Evolutionary conservation across 1,140 invertebrate species (phyloP), one percentile per base, ranked within the genome.

Genomic region (Aphelenchoides besseyi): DNA sequence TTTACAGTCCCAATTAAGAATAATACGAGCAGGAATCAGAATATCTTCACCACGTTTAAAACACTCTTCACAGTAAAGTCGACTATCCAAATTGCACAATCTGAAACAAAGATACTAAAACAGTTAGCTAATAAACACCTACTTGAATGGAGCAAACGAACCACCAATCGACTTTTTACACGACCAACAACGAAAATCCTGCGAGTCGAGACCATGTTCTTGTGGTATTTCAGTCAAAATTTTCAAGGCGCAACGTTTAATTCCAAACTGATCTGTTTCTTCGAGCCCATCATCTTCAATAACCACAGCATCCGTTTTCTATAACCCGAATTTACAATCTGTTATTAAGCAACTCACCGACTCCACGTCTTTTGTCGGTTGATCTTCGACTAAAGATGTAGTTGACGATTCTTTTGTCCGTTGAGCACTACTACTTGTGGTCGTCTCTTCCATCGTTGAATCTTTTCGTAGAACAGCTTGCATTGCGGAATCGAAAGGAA

Each of bases 161-260:
- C 59, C 71, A 8, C 81, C 81, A 35, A 83, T 84, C 8, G 72
- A 66, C 29, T 75, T 74, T 36, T 69, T 37, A 64, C 78, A 79
- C 32, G 76, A 77, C 30, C 72, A 70, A 63, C 81, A 83, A 3
- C 78, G 67, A 53, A 76, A 83, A 57, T 80, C 73, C 52, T 83
- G 81, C 1, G 74, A 5, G 32, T 69, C 74, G 3, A 83, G 59
- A 0, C 81, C 81, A 32, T 62, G 32, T 68, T 82, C 81, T 32
- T 55, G 30, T 2, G 82, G 70, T 26, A 83, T 79, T 57, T 63
- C 33, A 9, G 74, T 81, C 36, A 83, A 52, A 8, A 55, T 71
- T 32, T 29, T 26, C 23, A 82, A 48, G 1, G 52, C 30, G 23
- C 73, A 57, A 2, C 32, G 41, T 8, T 28, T 30, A 5, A 77